Base-by-base conservation (phyloP, 2,797 vertebrate genomes). In the Eurystomus glaucurus region DNA sequence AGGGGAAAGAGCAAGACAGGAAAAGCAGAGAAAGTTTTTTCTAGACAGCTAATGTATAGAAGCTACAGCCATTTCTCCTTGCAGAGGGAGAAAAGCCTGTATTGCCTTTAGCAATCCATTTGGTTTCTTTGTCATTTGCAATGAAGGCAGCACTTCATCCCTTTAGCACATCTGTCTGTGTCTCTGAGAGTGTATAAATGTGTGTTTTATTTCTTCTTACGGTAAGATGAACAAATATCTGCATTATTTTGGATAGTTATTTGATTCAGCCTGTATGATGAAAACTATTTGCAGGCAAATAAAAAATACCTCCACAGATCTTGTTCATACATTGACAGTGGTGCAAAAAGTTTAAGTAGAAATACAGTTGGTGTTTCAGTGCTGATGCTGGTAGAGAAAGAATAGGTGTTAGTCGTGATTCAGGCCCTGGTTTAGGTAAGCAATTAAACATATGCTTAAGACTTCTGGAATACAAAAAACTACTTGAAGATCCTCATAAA, bases 41-140 rank as follows among this genome's bases (percentile, higher is more conserved):
- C 74, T 69, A 14, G 10, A 54, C 60, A 80, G 80, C 43, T 94
- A 92, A 86, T 39, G 2, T 54, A 76, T 37, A 86, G 79, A 83
- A 93, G 26, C n/a, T 85, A 57, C 48, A 95, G 46, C 64, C 77
- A 72, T 94, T 95, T 91, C 60, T 62, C 6, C 17, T 71, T 77
- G 55, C 0, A 0, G 54, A 85, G 51, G 5, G 5, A 62, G 75
- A 74, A 75, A 85, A 64, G 28, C 28, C 26, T 82, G 41, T 93
- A 93, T 94, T 94, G 55, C 75, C 94, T 92, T 95, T 82, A 96
- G 62, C 70, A 87, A 85, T 75, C 65, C 48, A 57, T 93, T 97
- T 91, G 41, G 50, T 77, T 95, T 85, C 76, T 93, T 95, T 96
- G 84, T 96, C 87, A 88, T 88, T 91, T 88, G 14, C 41, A 94